Conservation (phyloP, 2,888 invertebrate genomes). For the Morpho helenor region DNA sequence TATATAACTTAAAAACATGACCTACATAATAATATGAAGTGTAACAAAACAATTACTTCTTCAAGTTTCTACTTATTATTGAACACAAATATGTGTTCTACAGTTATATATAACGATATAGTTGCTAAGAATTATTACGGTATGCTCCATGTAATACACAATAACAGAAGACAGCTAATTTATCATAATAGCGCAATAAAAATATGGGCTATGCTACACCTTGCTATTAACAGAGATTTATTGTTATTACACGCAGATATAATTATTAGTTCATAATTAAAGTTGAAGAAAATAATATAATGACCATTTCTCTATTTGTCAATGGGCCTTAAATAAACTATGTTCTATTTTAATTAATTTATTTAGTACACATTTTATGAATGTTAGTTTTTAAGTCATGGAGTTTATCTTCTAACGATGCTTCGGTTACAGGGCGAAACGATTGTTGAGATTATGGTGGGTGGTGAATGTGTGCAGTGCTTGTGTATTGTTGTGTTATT, state of each 20-base stretch:
- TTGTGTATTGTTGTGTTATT: no score
- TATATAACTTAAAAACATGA: no score
- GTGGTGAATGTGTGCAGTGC: no score
- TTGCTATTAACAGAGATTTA: slow-evolving; percentile 8
- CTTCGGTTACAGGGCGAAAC: no score
- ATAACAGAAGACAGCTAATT: slow-evolving; percentile 14
- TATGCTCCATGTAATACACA: slow-evolving; percentile 6
- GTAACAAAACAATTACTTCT: no score
- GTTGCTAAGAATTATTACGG: slow-evolving; percentile 12
- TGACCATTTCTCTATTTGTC: not conserved
- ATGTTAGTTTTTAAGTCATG: no score
- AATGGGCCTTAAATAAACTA: no score
- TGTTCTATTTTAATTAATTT: no score
- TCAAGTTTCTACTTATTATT: slow-evolving; percentile 7
- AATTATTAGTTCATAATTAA: slow-evolving; percentile 4
- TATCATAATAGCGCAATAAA: slow-evolving; percentile 16
- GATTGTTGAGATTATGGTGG: no score
- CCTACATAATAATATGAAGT: no score
- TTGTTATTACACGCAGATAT: slow-evolving; percentile 2
- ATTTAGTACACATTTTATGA: no score
- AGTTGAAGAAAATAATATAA: not conserved
- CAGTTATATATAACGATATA: slow-evolving; percentile 7
- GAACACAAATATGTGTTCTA: slow-evolving; percentile 9
- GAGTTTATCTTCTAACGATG: no score
- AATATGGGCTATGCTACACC: slow-evolving; percentile 8